Evolutionary conservation across 30 jellyfish, hydroid and myxozoan species (phyloP).

Genomic region (Hydra vulgaris): DNA sequence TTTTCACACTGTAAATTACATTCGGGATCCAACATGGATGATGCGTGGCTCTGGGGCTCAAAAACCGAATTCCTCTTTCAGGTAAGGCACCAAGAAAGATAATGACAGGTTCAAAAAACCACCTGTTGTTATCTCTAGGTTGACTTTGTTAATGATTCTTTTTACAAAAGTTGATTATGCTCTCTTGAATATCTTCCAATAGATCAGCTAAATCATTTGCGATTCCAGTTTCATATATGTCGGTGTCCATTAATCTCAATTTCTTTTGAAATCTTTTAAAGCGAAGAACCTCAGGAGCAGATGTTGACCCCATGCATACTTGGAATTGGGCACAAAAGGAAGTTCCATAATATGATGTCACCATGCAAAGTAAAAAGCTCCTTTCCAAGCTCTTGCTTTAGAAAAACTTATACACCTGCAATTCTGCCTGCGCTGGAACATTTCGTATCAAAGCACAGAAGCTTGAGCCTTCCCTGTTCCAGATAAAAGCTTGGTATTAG

Average conservation of each 20-base stretch:
- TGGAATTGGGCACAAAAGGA: background rate
- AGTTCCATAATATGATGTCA: constrained; percentile 2
- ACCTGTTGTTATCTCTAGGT: background rate
- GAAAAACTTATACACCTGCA: background rate
- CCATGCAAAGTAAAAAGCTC: background rate
- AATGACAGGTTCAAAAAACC: background rate
- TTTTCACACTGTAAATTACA: background rate
- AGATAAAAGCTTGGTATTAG: no score
- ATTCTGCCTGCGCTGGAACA: no score
- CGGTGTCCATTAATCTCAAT: background rate
- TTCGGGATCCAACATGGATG: background rate
- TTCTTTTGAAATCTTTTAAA: background rate
- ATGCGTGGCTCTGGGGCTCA: constrained; percentile 9
- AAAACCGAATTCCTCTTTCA: background rate
- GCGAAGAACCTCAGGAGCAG: background rate
- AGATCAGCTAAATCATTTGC: background rate
- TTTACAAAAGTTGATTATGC: background rate
- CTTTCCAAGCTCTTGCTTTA: background rate
- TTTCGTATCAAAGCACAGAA: no score
- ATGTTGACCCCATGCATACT: background rate
- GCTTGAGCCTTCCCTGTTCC: no score
- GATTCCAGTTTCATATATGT: background rate
- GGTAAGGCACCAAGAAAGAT: background rate
- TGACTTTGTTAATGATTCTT: background rate
- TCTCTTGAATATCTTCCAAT: background rate